Evolutionary conservation across 2,113 vertebrate genomes (phyloP).

Genomic region (Odobenus rosmarus): DNA sequence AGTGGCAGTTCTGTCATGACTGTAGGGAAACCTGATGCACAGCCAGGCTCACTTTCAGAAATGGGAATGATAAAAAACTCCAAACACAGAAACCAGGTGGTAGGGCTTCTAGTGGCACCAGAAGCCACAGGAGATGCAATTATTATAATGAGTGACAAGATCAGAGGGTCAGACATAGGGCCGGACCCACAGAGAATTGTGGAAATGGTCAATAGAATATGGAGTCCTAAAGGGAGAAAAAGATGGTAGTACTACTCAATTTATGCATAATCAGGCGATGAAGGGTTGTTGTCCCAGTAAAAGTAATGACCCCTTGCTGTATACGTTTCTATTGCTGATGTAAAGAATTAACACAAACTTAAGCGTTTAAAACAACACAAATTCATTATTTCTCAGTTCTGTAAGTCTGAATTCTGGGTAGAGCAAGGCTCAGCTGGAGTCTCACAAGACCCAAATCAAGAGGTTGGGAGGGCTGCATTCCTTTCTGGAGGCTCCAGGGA

Average conservation of each 20-base stretch:
- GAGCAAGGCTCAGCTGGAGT: background rate
- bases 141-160: background rate
- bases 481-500: background rate
- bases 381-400: background rate
- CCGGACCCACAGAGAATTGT: background rate
- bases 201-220: background rate
- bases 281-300: background rate
- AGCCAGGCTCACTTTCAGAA: background rate
- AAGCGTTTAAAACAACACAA: background rate
- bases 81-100: background rate
- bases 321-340: background rate
- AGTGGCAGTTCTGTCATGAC: background rate
- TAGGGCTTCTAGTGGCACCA: background rate
- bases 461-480: background rate
- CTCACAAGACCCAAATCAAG: background rate
- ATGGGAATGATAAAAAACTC: background rate
- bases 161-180: background rate
- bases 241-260: background rate
- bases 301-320: background rate
- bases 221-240: background rate
- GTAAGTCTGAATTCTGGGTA: background rate
- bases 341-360: background rate
- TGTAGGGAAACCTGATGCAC: background rate
- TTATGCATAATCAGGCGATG: background rate
- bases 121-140: background rate